Evolutionary conservation across 2,113 vertebrate species (phyloP).

Genomic region (Chascanopsetta lugubris): DNA sequence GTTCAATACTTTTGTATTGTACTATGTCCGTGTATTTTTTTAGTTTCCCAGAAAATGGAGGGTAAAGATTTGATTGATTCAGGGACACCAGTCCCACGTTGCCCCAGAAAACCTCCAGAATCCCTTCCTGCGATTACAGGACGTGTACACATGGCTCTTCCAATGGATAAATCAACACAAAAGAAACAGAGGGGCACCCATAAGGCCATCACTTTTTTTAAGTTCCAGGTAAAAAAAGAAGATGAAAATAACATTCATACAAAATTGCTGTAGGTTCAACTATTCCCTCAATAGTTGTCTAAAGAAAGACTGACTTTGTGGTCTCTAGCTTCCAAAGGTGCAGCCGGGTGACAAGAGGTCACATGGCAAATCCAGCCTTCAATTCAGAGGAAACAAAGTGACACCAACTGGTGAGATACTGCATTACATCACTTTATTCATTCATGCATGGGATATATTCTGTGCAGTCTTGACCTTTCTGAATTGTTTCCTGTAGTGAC

Average conservation of each 20-base stretch:
- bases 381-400: slow-evolving; percentile 75
- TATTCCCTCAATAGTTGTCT: too few relatives aligned
- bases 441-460: too few relatives aligned
- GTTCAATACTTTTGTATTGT: too few relatives aligned
- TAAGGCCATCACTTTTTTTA: neutral
- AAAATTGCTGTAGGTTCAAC: too few relatives aligned
- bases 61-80: slow-evolving; percentile 6
- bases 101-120: slow-evolving; percentile 49
- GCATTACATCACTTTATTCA: neutral
- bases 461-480: neutral
- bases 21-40: too few relatives aligned
- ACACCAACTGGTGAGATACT: slow-evolving; percentile 80
- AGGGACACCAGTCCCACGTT: slow-evolving; percentile 19
- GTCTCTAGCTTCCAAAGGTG: neutral
- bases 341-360: neutral
- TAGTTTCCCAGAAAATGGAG: slow-evolving; percentile 56
- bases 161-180: neutral
- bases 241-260: neutral
- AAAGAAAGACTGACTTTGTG: neutral
- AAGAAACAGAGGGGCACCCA: neutral
- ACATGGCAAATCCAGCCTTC: slow-evolving; percentile 65
- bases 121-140: neutral
- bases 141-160: neutral
- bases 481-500: slow-evolving; percentile 18
- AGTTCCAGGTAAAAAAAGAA: neutral